A percentile compares a stretch with the other conserved stretches of the same genome.
phyloP scores from a whole-genome alignment of 2,113 vertebrate species.

The Entelurus aequoreus region DNA sequence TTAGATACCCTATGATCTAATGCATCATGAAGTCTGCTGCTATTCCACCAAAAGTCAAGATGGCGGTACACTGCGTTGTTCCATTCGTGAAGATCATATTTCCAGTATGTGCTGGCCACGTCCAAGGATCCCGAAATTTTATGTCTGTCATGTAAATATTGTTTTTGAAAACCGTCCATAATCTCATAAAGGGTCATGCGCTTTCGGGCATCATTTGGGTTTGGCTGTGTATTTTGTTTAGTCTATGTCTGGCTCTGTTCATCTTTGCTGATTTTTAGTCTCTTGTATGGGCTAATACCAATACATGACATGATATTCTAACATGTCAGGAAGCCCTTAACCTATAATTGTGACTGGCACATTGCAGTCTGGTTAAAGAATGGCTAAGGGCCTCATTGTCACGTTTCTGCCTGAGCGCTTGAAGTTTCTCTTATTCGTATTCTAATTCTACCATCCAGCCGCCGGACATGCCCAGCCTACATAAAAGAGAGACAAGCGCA shows the following conservation, averaged over 20 bases:
- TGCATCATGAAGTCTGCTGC: background rate
- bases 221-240: background rate
- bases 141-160: conserved; percentile 5
- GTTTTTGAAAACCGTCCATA: background rate
- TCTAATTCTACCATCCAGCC: no score
- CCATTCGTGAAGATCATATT: background rate
- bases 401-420: no score
- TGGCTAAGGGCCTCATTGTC: no score
- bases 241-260: background rate
- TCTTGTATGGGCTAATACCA: background rate
- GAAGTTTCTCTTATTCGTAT: no score
- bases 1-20: background rate
- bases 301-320: no score
- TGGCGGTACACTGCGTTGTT: background rate
- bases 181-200: background rate
- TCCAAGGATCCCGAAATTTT: conserved; percentile 1
- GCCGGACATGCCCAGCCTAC: no score
- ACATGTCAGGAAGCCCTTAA: no score
- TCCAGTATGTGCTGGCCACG: background rate
- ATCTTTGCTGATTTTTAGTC: background rate
- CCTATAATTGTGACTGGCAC: no score
- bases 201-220: background rate
- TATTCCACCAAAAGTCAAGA: background rate
- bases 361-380: no score
- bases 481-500: no score